Conservation (phyloP, 2,113 vertebrate species). For the Perca schrenkii region DNA sequence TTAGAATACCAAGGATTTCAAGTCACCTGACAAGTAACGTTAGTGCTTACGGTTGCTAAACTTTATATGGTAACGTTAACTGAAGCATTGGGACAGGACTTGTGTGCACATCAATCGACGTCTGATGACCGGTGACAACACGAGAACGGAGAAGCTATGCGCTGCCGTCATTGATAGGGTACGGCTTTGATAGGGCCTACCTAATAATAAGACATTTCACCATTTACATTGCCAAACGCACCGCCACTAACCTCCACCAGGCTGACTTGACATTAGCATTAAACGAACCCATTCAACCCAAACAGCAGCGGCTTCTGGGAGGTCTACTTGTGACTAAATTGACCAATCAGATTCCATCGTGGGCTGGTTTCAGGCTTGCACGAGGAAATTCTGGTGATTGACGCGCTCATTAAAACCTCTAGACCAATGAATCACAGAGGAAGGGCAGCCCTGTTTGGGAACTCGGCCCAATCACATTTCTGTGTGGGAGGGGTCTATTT, state of each 20-base stretch:
- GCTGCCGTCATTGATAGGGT: too few species aligned
- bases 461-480: conserved; percentile 57
- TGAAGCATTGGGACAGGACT: background rate
- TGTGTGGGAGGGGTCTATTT: conserved; percentile 32
- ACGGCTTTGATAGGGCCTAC: too few species aligned
- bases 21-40: conserved; percentile 20
- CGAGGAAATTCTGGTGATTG: conserved; percentile 73
- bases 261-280: conserved; percentile 24
- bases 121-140: background rate
- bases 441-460: conserved; percentile 53
- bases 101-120: background rate
- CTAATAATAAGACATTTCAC: background rate
- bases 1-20: too few species aligned
- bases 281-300: background rate
- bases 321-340: background rate
- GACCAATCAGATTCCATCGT: conserved; percentile 79
- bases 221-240: background rate
- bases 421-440: conserved; percentile 56
- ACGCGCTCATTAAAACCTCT: conserved; percentile 45
- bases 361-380: conserved; percentile 77
- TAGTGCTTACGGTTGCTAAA: background rate
- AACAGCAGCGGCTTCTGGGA: background rate
- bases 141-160: background rate
- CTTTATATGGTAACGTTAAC: background rate
- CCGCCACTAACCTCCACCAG: background rate